Evolutionary conservation across 1,140 invertebrate species (phyloP).

Genomic region (Pogonus chalceus): DNA sequence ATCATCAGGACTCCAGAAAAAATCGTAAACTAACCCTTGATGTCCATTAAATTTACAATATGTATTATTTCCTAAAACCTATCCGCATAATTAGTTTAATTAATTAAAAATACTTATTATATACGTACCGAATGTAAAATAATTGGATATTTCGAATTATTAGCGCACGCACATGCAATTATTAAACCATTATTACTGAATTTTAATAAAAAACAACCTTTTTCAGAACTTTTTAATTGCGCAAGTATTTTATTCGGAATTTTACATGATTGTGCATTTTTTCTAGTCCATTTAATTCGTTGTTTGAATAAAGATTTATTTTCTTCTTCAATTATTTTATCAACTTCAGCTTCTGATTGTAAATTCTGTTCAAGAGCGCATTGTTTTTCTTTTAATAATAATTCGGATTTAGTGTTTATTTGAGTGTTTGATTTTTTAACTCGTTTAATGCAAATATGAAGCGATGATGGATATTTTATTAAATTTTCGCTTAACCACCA

Average conservation of each 20-base stretch:
- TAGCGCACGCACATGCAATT: constrained; percentile 16
- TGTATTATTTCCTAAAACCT: constrained; percentile 14
- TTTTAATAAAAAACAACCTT: constrained; percentile 18
- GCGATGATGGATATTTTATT: constrained; percentile 20
- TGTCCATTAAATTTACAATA: constrained; percentile 16
- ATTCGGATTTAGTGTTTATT: constrained; percentile 12
- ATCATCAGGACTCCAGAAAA: constrained; percentile 18
- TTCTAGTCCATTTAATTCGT: not conserved
- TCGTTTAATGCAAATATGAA: constrained; percentile 18
- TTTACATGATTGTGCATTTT: constrained; percentile 8
- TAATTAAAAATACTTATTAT: constrained; percentile 1
- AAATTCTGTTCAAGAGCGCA: constrained; percentile 8
- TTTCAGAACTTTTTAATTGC: constrained; percentile 12
- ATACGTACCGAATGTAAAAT: constrained; percentile 18
- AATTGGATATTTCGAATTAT: constrained; percentile 17
- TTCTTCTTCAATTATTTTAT: constrained; percentile 6
- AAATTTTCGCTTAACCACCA: constrained; percentile 18
- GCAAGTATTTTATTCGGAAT: constrained; percentile 20
- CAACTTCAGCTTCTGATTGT: constrained; percentile 3
- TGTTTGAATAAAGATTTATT: constrained; percentile 3
- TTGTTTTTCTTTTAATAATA: too few relatives aligned
- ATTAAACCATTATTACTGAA: constrained; percentile 21
- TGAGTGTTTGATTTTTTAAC: constrained; percentile 2
- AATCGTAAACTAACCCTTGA: constrained; percentile 20
- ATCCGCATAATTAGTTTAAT: constrained; percentile 12